These are phyloP conservation scores for Ochropacha duplaris DNA, from an alignment of 2,888 invertebrate species.

Conservation along the genomic window DNA sequence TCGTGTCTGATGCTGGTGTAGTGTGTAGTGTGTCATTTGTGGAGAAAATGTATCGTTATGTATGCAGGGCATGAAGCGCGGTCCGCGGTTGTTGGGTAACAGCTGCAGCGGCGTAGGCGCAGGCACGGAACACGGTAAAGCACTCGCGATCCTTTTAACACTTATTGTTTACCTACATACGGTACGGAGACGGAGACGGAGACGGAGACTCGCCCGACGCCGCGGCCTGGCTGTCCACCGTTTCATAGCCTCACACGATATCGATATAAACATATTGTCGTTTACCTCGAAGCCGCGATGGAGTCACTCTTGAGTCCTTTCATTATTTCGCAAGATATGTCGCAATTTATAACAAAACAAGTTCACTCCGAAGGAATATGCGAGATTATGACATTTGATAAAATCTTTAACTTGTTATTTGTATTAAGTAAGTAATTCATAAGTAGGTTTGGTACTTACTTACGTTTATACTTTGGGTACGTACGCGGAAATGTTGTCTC, in stretches of 20 bases:
- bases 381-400: slow-evolving; percentile 2
- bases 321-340: background rate
- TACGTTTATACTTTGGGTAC: too few species aligned
- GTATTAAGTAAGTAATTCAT: background rate
- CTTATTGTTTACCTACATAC: background rate
- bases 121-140: background rate
- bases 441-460: background rate
- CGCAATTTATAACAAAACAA: background rate
- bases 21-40: background rate
- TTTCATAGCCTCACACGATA: background rate
- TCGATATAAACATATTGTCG: background rate
- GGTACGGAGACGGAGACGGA: too few species aligned
- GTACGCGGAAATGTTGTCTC: background rate
- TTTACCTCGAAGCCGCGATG: background rate
- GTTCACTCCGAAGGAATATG: background rate
- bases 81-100: background rate
- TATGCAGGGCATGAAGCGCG: background rate
- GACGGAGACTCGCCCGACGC: background rate
- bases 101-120: background rate
- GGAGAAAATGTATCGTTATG: background rate
- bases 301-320: background rate
- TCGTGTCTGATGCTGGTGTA: background rate
- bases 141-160: background rate
- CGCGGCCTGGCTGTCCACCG: too few species aligned
- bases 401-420: slow-evolving; percentile 1